phyloP scores from a whole-genome alignment of 1,140 invertebrate genomes.

The Phortica variegata region DNA sequence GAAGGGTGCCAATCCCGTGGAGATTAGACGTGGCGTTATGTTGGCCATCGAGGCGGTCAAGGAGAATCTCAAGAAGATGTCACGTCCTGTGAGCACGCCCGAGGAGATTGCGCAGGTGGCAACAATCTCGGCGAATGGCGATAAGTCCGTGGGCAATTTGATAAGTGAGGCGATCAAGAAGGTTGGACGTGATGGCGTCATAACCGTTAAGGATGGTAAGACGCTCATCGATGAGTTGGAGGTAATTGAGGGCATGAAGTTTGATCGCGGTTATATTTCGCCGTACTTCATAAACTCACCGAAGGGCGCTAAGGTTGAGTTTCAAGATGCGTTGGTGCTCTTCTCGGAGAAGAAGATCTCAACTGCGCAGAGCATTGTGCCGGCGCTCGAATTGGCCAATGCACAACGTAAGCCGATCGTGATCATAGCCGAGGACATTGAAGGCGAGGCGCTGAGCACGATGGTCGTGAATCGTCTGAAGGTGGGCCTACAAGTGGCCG shows the following conservation, averaged over 20 bases:
- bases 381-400: conserved; percentile 93
- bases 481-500: conserved; percentile 95
- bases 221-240: conserved; percentile 93
- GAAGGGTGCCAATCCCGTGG: conserved; percentile 95
- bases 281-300: conserved; percentile 98
- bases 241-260: conserved; percentile 98
- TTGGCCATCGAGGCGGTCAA: conserved; percentile 90
- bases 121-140: conserved; percentile 98
- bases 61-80: conserved; percentile 81
- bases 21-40: conserved; percentile 94
- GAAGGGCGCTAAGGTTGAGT: conserved; percentile 96
- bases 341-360: conserved; percentile 98
- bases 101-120: conserved; percentile 98
- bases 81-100: conserved; percentile 91
- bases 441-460: conserved; percentile 95
- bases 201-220: conserved; percentile 99
- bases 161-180: conserved; percentile 98
- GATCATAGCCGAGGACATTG: conserved; percentile 96
- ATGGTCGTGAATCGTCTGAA: conserved; percentile 95
- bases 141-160: conserved; percentile 82
- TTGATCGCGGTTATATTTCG: conserved; percentile 98
- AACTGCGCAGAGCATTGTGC: conserved; percentile 92
- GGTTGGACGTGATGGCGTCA: conserved; percentile 93
- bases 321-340: conserved; percentile 91
- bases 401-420: conserved; percentile 87